These are phyloP conservation scores for Petaurus breviceps DNA, from an alignment of 2,113 vertebrate species.

Conservation along the genomic window DNA sequence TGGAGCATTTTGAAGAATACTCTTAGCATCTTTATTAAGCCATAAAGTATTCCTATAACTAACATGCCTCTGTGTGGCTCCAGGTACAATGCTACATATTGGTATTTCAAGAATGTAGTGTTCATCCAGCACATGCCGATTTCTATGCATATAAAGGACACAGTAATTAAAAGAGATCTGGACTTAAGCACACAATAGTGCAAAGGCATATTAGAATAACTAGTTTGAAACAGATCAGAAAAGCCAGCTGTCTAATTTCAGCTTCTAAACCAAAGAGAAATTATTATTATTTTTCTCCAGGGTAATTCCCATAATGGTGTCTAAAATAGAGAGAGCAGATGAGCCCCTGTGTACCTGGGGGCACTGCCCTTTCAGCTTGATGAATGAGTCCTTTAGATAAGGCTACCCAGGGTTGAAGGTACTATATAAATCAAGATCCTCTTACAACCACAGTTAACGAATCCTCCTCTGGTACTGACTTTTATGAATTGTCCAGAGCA, in stretches of 20 bases:
- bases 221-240: background rate
- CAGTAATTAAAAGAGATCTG: background rate
- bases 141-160: background rate
- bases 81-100: background rate
- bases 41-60: background rate
- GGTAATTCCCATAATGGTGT: too few species aligned
- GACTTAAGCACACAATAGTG: background rate
- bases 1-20: background rate
- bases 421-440: background rate
- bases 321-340: background rate
- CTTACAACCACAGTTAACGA: background rate
- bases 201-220: background rate
- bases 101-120: background rate
- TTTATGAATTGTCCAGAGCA: background rate
- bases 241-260: background rate
- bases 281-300: background rate
- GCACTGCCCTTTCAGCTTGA: background rate
- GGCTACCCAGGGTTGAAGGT: too few species aligned
- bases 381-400: background rate
- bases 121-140: background rate
- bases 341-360: background rate
- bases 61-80: background rate
- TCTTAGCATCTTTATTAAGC: background rate
- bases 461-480: background rate
- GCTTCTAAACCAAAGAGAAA: background rate